Conservation (phyloP, 1,140 invertebrate species). For the Polypedilum vanderplanki region DNA sequence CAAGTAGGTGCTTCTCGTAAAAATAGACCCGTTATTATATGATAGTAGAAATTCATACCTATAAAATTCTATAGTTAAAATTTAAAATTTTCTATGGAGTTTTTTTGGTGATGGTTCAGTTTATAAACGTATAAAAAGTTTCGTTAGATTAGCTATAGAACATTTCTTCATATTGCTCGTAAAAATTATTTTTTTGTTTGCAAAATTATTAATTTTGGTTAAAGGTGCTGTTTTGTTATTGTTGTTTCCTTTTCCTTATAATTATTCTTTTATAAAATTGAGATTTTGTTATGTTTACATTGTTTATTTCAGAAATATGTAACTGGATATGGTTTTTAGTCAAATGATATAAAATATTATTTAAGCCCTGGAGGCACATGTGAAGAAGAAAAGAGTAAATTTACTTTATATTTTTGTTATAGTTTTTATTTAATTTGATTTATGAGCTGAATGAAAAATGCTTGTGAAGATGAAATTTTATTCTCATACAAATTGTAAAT, state of each 20-base stretch:
- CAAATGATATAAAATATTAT: background rate
- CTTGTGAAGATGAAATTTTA: background rate
- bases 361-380: background rate
- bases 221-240: background rate
- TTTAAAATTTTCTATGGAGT: background rate
- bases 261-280: background rate
- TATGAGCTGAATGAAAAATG: background rate
- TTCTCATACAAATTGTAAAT: background rate
- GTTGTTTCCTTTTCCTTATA: background rate
- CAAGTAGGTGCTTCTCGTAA: slow-evolving; percentile 41
- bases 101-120: background rate
- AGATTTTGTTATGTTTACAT: background rate
- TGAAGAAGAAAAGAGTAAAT: background rate
- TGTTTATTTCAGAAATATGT: background rate
- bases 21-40: background rate
- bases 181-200: background rate
- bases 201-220: background rate
- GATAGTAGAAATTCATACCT: background rate
- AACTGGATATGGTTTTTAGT: slow-evolving; percentile 11
- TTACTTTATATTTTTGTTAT: background rate
- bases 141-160: background rate
- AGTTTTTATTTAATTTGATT: background rate
- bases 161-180: background rate
- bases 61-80: background rate
- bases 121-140: background rate